phyloP scores from a whole-genome alignment of 2,797 vertebrate species.

The Pantherophis vulpinus region DNA sequence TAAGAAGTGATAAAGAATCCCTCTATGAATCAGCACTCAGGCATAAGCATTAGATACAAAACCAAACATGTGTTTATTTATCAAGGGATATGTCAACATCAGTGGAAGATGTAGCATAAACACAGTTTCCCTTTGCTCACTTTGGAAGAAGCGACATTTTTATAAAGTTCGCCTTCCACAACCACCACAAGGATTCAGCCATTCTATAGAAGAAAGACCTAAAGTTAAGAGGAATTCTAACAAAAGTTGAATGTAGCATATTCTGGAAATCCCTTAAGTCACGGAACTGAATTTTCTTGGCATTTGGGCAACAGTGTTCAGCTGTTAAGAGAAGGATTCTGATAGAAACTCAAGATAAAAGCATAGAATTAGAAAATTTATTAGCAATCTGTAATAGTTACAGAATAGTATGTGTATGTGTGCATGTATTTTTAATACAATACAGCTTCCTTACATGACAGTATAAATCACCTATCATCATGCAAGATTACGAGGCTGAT shows the following conservation, averaged over 20 bases:
- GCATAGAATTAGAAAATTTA: constrained; percentile 8
- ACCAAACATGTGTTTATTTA: background rate
- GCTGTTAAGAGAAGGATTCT: constrained; percentile 37
- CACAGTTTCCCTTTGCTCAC: background rate
- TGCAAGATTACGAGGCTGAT: constrained; percentile 42
- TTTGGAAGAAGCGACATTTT: background rate
- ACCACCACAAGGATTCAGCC: background rate
- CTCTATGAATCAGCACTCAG: constrained; percentile 78
- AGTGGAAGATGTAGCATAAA: background rate
- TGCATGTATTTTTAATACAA: constrained; percentile 3
- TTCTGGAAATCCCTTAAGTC: constrained; percentile 46
- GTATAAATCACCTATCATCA: constrained; percentile 38
- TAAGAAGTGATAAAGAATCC: constrained; percentile 85
- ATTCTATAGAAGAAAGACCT: background rate
- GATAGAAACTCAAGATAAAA: constrained; percentile 50
- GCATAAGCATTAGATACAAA: constrained; percentile 64
- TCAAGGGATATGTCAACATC: background rate
- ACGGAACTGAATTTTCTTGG: constrained; percentile 41
- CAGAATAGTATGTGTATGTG: background rate
- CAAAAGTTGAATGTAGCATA: constrained; percentile 40
- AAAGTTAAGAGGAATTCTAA: constrained; percentile 24
- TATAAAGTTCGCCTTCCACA: background rate
- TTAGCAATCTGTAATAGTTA: constrained; percentile 19
- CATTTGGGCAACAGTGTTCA: constrained; percentile 33
- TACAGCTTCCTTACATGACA: constrained; percentile 20